Conservation (phyloP, 92 coral and sea anemone species). For the Epizoanthus fatuus region DNA sequence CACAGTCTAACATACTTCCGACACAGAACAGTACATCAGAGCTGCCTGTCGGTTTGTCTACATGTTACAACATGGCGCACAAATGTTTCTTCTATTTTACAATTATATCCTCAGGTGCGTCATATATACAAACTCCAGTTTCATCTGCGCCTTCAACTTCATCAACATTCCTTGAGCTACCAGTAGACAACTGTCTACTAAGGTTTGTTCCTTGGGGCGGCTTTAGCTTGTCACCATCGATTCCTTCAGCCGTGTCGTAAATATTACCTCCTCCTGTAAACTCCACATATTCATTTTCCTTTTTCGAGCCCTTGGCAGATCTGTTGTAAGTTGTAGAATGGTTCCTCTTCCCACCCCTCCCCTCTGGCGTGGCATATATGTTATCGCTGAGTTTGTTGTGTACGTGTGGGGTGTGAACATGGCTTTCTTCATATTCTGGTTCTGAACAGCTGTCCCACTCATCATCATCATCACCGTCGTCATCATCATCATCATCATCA, state of each 20-base stretch:
- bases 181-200: background rate
- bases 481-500: background rate
- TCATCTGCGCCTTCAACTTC: background rate
- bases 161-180: background rate
- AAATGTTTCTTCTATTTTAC: background rate
- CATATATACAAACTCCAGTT: background rate
- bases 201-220: background rate
- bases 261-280: background rate
- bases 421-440: background rate
- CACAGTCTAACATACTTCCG: too few species aligned
- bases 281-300: background rate
- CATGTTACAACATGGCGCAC: too few species aligned
- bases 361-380: background rate
- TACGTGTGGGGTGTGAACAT: background rate
- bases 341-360: background rate
- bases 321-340: background rate
- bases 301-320: background rate
- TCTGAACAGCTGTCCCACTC: slow-evolving; percentile 16
- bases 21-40: too few species aligned
- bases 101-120: slow-evolving; percentile 9
- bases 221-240: background rate
- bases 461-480: background rate
- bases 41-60: too few species aligned
- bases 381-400: background rate
- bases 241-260: background rate